phyloP scores from a whole-genome alignment of 1,140 invertebrate genomes.

The Trypoxylus dichotomus region DNA sequence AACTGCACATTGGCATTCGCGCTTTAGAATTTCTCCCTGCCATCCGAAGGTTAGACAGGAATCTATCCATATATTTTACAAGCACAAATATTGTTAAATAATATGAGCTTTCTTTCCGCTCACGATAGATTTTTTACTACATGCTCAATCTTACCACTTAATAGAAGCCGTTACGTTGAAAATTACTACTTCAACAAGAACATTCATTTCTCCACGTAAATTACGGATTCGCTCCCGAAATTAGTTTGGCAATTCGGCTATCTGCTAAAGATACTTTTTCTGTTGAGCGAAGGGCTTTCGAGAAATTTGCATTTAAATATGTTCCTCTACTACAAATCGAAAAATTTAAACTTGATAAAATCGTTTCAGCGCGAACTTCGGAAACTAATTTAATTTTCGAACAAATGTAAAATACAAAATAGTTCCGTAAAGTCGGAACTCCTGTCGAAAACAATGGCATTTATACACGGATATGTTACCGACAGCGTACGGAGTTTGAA shows the following conservation, averaged over 20 bases:
- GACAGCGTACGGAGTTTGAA: too few relatives aligned
- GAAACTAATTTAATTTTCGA: slow-evolving; percentile 19
- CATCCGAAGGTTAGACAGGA: too few relatives aligned
- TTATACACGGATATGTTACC: not conserved
- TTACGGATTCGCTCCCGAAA: not conserved
- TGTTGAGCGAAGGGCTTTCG: not conserved
- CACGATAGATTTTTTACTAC: too few relatives aligned
- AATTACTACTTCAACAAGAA: not conserved
- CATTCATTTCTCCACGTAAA: not conserved
- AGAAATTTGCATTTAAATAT: slow-evolving; percentile 22
- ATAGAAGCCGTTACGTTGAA: not conserved
- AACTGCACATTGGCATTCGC: too few relatives aligned
- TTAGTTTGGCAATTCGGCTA: not conserved
- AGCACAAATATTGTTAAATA: too few relatives aligned
- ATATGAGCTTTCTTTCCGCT: too few relatives aligned
- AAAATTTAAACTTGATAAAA: slow-evolving; percentile 21
- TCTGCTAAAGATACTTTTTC: not conserved
- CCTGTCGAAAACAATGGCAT: not conserved
- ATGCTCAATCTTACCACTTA: too few relatives aligned
- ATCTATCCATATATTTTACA: too few relatives aligned
- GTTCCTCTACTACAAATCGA: slow-evolving; percentile 6
- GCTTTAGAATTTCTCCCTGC: too few relatives aligned
- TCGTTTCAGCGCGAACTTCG: not conserved
- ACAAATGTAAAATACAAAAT: slow-evolving; percentile 6
- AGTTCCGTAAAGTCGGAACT: not conserved